Base-by-base conservation (phyloP, 2,113 vertebrate genomes). In the Polypterus bichir region DNA sequence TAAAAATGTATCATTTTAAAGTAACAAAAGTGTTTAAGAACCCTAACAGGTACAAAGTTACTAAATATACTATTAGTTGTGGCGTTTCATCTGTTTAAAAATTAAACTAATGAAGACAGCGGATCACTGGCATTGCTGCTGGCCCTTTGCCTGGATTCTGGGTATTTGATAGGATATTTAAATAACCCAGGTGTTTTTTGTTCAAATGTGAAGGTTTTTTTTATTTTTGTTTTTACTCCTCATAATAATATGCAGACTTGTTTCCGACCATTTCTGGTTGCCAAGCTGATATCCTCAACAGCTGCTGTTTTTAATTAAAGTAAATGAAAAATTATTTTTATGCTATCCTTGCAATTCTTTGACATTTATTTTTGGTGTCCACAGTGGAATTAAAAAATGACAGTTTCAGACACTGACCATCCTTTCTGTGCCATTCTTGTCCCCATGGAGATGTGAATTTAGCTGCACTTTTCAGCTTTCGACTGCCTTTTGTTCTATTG, bases 221-320 rank as follows among this genome's bases (percentile, higher is more conserved):
- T 27, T 27, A 27, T 27, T 27, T 27, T 27, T 27, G 27, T 57
- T 27, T 58, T 7, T 58, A 7, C 44, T 58, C 5, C 27, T 44
- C 44, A 27, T 58, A 7, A 27, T 45, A 45, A 58, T 44, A 44
- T 2, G 44, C 27, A 58, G 56, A 7, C 44, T 45, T 9, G 5
- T 9, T 60, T 8, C 44, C 7, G 51, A 62, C 63, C 7, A 63
- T 66, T 68, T 64, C 57, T 54, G 59, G 11, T 64, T 64, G 66
- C 66, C 68, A 73, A 49, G 53, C 10, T 64, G 62, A 48, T 59
- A 66, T 68, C 63, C 61, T 68, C 65, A 69, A 67, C 66, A 73
- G 59, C 64, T 73, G 71, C 66, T 70, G 27, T 60, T 59, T 52
- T 64, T 27, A 27, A 27, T 27, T 27, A 27, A 27, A 27, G 27